These are phyloP conservation scores for Andrena haemorrhoa DNA, from an alignment of 2,888 invertebrate species.

Conservation along the genomic window DNA sequence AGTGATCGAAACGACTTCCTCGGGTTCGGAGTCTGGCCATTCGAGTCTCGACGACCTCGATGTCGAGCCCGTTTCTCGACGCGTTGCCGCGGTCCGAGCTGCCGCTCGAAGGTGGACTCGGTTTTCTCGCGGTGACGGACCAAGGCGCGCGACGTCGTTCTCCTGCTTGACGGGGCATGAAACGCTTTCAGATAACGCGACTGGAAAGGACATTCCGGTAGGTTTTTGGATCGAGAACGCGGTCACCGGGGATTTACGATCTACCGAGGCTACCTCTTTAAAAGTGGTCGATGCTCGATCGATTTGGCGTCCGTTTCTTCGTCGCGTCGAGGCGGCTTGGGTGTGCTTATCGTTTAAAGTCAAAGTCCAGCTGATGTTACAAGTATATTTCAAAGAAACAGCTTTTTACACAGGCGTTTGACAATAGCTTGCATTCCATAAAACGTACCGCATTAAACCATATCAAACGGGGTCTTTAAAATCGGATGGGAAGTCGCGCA, in stretches of 20 bases:
- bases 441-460: no score
- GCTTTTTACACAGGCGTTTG: conserved; percentile 17
- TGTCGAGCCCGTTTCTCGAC: conserved; percentile 11
- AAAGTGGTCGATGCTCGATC: conserved; percentile 16
- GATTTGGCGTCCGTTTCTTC: neutral
- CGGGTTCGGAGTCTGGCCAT: neutral
- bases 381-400: conserved; percentile 32
- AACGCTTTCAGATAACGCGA: conserved; percentile 80
- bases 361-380: neutral
- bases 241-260: conserved; percentile 38
- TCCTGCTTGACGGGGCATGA: conserved; percentile 78
- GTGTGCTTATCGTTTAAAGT: neutral
- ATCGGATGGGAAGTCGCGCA: conserved; percentile 13
- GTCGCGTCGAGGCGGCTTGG: neutral
- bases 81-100: neutral
- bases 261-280: conserved; percentile 13
- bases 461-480: neutral
- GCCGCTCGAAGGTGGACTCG: conserved; percentile 72
- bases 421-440: neutral
- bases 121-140: conserved; percentile 69
- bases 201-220: conserved; percentile 81
- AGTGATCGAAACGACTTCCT: conserved; percentile 6
- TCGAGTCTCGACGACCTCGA: conserved; percentile 36
- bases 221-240: conserved; percentile 57
- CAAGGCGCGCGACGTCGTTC: conserved; percentile 73